Conservation (phyloP, 2,797 vertebrate species). For the Cossypha polioptera region DNA sequence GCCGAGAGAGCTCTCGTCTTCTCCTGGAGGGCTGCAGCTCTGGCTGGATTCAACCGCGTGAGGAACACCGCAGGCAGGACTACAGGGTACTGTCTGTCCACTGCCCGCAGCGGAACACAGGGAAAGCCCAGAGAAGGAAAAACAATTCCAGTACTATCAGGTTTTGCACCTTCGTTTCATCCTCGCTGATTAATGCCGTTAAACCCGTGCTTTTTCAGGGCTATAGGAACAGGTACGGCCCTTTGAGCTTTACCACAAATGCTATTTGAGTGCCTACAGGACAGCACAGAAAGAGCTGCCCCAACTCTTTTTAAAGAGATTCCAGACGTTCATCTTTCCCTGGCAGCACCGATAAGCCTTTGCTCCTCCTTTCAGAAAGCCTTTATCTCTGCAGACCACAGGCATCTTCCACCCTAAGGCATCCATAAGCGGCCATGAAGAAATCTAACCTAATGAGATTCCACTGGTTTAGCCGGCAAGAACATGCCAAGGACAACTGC, state of each 20-base stretch:
- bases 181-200: not conserved
- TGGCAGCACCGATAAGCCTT: not conserved
- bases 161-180: not conserved
- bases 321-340: not conserved
- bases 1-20: fast-evolving
- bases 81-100: fast-evolving
- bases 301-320: not conserved
- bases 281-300: not conserved
- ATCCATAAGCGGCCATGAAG: not conserved
- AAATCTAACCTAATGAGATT: slow-evolving; percentile 27
- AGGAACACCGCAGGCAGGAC: not conserved
- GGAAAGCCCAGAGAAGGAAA: not conserved
- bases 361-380: not conserved
- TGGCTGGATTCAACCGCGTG: fast-evolving
- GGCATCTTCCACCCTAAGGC: not conserved
- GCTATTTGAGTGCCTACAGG: not conserved
- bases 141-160: not conserved
- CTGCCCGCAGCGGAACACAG: not conserved
- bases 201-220: not conserved
- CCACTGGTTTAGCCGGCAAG: not conserved
- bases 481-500: not conserved
- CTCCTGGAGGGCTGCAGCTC: fast-evolving
- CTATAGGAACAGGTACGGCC: not conserved
- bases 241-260: not conserved
- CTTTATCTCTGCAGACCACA: slow-evolving; percentile 32